Evolutionary conservation across 1,140 invertebrate species (phyloP), one percentile per base, ranked within the genome.

Genomic region (Polypedilum vanderplanki): DNA sequence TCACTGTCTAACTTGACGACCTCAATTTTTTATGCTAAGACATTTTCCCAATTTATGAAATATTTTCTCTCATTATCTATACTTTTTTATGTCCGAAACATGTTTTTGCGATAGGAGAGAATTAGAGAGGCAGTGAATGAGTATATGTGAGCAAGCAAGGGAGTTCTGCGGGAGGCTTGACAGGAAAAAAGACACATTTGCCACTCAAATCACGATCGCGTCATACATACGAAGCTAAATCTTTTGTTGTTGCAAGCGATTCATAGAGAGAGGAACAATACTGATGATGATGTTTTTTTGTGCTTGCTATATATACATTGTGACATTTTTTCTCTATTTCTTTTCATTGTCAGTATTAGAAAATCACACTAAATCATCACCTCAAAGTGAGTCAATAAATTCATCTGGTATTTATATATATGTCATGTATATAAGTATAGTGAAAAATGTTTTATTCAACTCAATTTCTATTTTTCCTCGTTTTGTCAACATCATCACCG

Each of bases 51-150:
- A 57, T 57, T 57, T 57, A 57, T 57, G 46, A 57, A 57, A 57
- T 57, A 57, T 57, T 57, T 57, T 57, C 46, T 57, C 46, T 57
- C 46, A 57, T 57, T 57, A 57, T 57, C 46, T 57, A n/a, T n/a
- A 57, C 46, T 57, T 57, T 57, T 57, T 57, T 57, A 57, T 57
- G 46, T 57, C 46, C 46, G 46, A 15, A 57, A 57, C 46, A 57
- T 57, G 46, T 57, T 57, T 57, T n/a, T n/a, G n/a, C n/a, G 46
- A 57, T 57, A 57, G 46, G n/a, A 57, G 41, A 12, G 46, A 57
- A 57, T n/a, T n/a, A 9, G 15, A n/a, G 46, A n/a, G 46, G 46
- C n/a, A 57, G 46, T n/a, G 46, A n/a, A 57, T 57, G 41, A 15
- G 46, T 57, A 12, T 12, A 57, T 57, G n/a, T n/a, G 46, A 57